These are phyloP conservation scores for Odontocerum albicorne DNA, from an alignment of 2,888 invertebrate species.

Conservation along the genomic window DNA sequence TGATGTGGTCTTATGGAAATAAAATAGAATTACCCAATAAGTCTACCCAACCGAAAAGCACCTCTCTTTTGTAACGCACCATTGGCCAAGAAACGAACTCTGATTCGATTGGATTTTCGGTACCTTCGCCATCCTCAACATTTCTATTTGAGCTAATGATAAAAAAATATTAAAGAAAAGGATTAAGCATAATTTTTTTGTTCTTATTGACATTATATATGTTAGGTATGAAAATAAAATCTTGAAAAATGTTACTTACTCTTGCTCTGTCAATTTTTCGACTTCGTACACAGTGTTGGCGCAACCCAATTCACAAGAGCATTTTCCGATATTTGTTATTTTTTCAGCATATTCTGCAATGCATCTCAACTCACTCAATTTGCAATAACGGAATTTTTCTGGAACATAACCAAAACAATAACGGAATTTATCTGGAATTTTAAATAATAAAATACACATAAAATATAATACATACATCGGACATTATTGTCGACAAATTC, in stretches of 20 bases:
- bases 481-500: no score
- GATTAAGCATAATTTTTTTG: no score
- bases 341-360: conserved; percentile 55
- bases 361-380: conserved; percentile 61
- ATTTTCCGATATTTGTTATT: conserved; percentile 63
- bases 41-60: conserved; percentile 84
- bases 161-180: no score
- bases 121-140: conserved; percentile 16
- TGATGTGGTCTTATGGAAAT: conserved; percentile 8
- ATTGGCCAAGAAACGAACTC: conserved; percentile 79
- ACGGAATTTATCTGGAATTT: no score
- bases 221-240: no score
- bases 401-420: no score
- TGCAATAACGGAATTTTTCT: conserved; percentile 62
- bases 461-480: no score
- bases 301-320: conserved; percentile 73
- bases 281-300: conserved; percentile 75
- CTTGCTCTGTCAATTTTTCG: conserved; percentile 67
- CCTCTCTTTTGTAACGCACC: conserved; percentile 77
- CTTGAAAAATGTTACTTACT: no score
- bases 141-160: conserved; percentile 15
- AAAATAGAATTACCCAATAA: conserved; percentile 60
- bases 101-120: conserved; percentile 51
- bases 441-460: no score
- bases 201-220: no score